These are phyloP conservation scores for Leptinotarsa rubiginosa DNA, from an alignment of 2,888 invertebrate species.

Conservation along the genomic window DNA sequence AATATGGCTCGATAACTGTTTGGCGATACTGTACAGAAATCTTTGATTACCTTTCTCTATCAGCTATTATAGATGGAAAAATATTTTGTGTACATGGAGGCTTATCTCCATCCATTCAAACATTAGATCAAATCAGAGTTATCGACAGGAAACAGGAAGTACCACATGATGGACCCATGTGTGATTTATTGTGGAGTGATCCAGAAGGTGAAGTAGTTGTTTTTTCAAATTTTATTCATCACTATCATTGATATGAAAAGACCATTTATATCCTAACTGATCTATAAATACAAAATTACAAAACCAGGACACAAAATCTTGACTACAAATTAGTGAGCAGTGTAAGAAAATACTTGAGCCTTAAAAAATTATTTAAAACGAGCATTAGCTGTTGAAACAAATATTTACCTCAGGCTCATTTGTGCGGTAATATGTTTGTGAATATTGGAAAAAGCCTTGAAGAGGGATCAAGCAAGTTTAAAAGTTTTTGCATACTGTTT, in stretches of 20 bases:
- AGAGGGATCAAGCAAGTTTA: too few relatives aligned
- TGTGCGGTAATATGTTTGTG: too few relatives aligned
- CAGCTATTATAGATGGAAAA: slow-evolving; percentile 97
- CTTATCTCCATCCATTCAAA: slow-evolving; percentile 97
- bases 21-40: slow-evolving; percentile 99
- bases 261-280: neutral
- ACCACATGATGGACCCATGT: slow-evolving; percentile 99
- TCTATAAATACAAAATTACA: too few relatives aligned
- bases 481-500: too few relatives aligned
- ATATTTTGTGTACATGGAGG: slow-evolving; percentile 96
- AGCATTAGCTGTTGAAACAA: too few relatives aligned
- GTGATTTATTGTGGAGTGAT: slow-evolving; percentile 98
- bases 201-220: slow-evolving; percentile 83
- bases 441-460: too few relatives aligned
- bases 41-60: slow-evolving; percentile 96
- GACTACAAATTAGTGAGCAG: too few relatives aligned
- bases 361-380: too few relatives aligned
- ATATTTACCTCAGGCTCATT: too few relatives aligned
- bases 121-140: slow-evolving; percentile 96
- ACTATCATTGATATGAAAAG: neutral
- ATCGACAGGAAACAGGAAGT: slow-evolving; percentile 99
- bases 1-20: slow-evolving; percentile 98
- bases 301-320: too few relatives aligned
- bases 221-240: neutral
- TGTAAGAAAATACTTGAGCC: neutral